Evolutionary conservation across 2,113 vertebrate species (phyloP).

Genomic region (Tragelaphus buxtoni): DNA sequence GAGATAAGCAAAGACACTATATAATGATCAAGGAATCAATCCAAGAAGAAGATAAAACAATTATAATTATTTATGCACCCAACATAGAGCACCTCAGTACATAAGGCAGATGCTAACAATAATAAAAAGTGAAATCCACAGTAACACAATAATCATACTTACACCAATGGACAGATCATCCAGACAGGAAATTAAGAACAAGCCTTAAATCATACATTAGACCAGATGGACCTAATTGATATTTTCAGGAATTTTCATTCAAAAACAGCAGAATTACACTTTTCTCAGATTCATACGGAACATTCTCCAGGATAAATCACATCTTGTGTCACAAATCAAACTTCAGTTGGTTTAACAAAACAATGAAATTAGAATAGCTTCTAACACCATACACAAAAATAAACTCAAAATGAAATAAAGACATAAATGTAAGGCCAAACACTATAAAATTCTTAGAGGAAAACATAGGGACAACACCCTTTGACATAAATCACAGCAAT

Average conservation of each 20-base stretch:
- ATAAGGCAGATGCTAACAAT: neutral
- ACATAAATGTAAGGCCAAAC: neutral
- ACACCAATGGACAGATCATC: neutral
- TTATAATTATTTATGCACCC: neutral
- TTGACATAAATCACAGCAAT: neutral
- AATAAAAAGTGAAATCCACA: neutral
- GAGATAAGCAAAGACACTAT: neutral
- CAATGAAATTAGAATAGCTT: neutral
- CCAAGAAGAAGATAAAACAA: neutral
- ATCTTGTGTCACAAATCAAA: neutral
- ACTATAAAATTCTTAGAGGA: neutral
- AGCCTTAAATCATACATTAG: neutral
- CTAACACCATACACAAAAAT: neutral
- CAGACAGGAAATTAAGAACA: neutral
- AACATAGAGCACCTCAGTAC: neutral
- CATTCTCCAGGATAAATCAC: neutral
- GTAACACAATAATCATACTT: neutral
- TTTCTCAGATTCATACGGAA: neutral
- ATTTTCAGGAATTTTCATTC: neutral
- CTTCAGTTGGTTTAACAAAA: neutral
- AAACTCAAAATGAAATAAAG: neutral
- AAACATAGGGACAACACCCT: neutral
- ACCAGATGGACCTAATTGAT: neutral
- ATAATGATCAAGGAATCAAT: neutral
- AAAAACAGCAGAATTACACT: neutral